Evolutionary conservation across 2,797 vertebrate species (phyloP).

Genomic region (Epinephelus coioides): DNA sequence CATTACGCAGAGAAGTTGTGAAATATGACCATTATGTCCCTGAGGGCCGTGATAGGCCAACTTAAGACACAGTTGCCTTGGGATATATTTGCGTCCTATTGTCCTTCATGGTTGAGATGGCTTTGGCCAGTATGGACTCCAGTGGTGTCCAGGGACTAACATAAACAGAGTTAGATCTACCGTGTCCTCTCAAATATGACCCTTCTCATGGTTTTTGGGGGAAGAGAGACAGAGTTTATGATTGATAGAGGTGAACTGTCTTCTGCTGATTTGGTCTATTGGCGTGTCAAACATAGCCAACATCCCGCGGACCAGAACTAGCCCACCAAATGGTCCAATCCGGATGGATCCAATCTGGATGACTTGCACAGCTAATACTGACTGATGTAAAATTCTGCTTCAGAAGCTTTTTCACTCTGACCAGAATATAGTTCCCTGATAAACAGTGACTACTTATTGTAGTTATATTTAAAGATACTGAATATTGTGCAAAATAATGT

Average conservation of each 20-base stretch:
- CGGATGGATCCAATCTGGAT: no score
- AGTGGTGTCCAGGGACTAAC: conserved; percentile 64
- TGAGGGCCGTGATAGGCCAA: conserved; percentile 40
- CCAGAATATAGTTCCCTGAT: no score
- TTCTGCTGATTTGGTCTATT: conserved; percentile 6
- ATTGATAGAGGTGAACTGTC: conserved; percentile 9
- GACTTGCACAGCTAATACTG: no score
- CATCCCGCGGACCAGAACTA: no score
- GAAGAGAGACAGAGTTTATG: conserved; percentile 6
- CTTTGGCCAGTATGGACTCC: conserved; percentile 49
- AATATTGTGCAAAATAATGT: no score
- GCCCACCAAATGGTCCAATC: no score
- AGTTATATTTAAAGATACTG: no score
- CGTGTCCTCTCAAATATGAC: conserved; percentile 55
- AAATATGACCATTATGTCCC: conserved; percentile 79
- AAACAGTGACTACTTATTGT: no score
- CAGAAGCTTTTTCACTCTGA: no score
- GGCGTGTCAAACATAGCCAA: no score
- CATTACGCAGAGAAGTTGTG: conserved; percentile 83
- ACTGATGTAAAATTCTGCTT: no score
- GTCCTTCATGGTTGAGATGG: conserved; percentile 59
- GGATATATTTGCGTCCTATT: conserved; percentile 63
- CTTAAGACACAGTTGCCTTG: conserved; percentile 49
- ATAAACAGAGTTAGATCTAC: conserved; percentile 47
- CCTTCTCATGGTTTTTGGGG: conserved; percentile 65